phyloP scores from a whole-genome alignment of 2,888 invertebrate genomes.

The Atethmia centrago region DNA sequence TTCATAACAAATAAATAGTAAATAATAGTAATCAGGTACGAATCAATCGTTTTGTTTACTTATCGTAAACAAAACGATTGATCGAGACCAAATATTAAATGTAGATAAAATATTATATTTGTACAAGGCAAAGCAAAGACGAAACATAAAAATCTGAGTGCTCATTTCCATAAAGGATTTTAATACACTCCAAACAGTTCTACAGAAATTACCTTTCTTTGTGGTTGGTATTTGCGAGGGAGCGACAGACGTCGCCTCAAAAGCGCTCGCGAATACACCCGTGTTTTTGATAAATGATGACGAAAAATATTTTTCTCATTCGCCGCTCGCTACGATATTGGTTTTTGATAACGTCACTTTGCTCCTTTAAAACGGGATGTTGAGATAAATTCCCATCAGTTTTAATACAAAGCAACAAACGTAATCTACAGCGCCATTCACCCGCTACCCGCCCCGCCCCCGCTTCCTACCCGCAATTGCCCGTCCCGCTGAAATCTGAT shows the following conservation, averaged over 20 bases:
- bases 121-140: conserved; percentile 16
- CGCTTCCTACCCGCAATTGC: background rate
- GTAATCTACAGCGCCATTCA: conserved; percentile 59
- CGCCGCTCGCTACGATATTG: conserved; percentile 67
- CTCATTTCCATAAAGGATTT: conserved; percentile 67
- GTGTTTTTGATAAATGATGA: conserved; percentile 74
- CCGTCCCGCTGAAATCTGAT: conserved; percentile 50
- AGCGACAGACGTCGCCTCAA: conserved; percentile 70
- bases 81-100: conserved; percentile 15
- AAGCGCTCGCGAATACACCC: conserved; percentile 64
- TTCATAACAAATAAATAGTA: background rate
- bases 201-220: conserved; percentile 74
- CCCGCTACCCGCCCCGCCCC: conserved; percentile 16
- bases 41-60: too few relatives aligned
- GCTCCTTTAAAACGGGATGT: conserved; percentile 64
- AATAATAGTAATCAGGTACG: too few relatives aligned
- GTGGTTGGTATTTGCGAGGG: conserved; percentile 59
- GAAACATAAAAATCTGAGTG: conserved; percentile 55
- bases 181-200: conserved; percentile 68
- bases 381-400: conserved; percentile 67
- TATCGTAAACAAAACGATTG: background rate
- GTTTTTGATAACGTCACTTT: conserved; percentile 73
- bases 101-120: conserved; percentile 13
- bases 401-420: conserved; percentile 67
- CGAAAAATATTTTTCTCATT: conserved; percentile 67